Evolutionary conservation across 2,797 vertebrate species (phyloP), one percentile per base, ranked within the genome.

Genomic region (Psittacula echo): DNA sequence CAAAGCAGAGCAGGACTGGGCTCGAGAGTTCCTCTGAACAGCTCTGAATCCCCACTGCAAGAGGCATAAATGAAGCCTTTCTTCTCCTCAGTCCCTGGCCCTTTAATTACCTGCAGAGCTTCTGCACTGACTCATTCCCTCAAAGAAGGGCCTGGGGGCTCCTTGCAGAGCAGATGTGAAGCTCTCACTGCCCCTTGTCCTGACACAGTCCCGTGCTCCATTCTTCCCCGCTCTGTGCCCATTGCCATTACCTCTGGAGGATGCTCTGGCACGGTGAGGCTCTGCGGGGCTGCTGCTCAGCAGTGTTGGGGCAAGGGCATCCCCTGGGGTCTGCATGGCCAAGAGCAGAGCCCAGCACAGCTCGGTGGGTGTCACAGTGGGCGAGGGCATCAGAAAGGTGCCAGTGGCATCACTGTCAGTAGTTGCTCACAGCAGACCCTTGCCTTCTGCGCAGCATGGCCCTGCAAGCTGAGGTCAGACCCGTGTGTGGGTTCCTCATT

Each of bases 141-240:
- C 7, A 14, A 13, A 27, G 64, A 23, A 74, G 39, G 72, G 24
- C 42, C 30, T 7, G 42, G n/a, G 68, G 75, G 48, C 67, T 90
- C 62, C 80, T 56, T 2, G 79, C 34, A 15, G 61, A 58, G 83
- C 64, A 32, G 87, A 53, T 42, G 61, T 41, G 81, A 30, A 37
- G 15, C 51, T 29, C 81, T n/a, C 58, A 2, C 56, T 44, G 4
- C 15, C 19, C 41, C 42, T 34, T 5, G 3, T 27, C 64, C 11
- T 0, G 19, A 15, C 29, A 6, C 30, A 30, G 14, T 30, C 18
- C 20, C 0, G 1, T 4, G 0, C 13, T 53, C 68, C 11, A 60
- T 50, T 6, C 22, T 50, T 34, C n/a, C 34, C 56, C 22, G 32
- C 44, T 20, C 73, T 19, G 53, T 0, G 0, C 19, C 73, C 29